Conservation (phyloP, 2,797 vertebrate species). For the Gobionotothen gibberifrons region DNA sequence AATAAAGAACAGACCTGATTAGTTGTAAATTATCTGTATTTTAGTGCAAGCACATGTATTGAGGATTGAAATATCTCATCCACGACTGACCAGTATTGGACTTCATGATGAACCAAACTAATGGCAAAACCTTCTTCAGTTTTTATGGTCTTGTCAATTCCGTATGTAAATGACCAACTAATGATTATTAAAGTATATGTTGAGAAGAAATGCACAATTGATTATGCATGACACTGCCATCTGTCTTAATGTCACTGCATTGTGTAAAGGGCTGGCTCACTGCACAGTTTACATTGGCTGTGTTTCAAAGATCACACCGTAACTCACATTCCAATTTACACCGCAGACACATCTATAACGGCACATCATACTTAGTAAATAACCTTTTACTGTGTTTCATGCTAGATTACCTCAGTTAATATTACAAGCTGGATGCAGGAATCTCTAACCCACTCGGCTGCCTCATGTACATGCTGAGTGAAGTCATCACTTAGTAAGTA, state of each 20-base stretch:
- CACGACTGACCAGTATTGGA: constrained; percentile 19
- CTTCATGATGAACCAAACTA: constrained; percentile 25
- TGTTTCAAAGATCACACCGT: constrained; percentile 28
- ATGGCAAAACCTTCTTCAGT: constrained; percentile 10
- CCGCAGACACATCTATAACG: constrained; percentile 40
- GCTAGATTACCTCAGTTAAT: constrained; percentile 72
- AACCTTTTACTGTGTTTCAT: constrained; percentile 65
- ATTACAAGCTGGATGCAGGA: constrained; percentile 39
- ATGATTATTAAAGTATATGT: constrained; percentile 58
- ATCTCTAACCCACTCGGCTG: constrained; percentile 36
- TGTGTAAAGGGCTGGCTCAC: constrained; percentile 48
- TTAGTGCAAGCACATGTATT: constrained; percentile 1
- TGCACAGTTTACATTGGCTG: constrained; percentile 33
- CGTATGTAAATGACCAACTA: constrained; percentile 53
- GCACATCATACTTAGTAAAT: constrained; percentile 61
- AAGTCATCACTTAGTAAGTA: constrained; percentile 65
- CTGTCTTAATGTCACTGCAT: constrained; percentile 56
- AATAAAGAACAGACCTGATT: constrained; percentile 19
- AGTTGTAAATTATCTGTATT: neutral
- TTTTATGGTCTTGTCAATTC: constrained; percentile 40
- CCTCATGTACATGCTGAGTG: constrained; percentile 69
- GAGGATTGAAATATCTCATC: constrained; percentile 11
- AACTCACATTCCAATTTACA: constrained; percentile 56
- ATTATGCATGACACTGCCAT: constrained; percentile 52
- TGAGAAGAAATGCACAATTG: constrained; percentile 50